phyloP scores from a whole-genome alignment of 2,113 vertebrate species.

The Erpornis zantholeuca region DNA sequence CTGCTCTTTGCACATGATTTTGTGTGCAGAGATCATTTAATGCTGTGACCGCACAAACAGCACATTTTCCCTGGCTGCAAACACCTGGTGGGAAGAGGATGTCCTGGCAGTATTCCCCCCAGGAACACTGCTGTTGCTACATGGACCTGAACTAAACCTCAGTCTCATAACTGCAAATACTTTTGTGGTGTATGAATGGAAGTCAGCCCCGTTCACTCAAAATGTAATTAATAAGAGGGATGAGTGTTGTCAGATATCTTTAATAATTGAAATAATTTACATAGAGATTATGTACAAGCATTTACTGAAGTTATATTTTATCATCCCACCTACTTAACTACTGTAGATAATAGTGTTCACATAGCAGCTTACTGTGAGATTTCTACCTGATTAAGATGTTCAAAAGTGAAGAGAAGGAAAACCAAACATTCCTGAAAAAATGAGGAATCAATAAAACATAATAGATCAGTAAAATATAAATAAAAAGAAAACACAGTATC shows the following conservation, averaged over 20 bases:
- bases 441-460: constrained; percentile 9
- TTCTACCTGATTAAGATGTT: constrained; percentile 18
- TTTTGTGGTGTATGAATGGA: background rate
- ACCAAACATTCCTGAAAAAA: background rate
- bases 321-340: constrained; percentile 37
- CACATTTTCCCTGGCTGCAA: background rate
- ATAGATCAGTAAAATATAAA: background rate
- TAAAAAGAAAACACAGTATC: background rate
- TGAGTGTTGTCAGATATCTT: background rate
- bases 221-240: background rate
- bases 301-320: constrained; percentile 45
- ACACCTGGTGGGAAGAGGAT: background rate
- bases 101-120: background rate
- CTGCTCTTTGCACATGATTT: background rate
- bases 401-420: background rate
- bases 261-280: background rate
- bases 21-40: constrained; percentile 22
- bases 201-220: background rate
- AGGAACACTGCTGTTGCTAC: background rate
- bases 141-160: background rate
- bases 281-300: constrained; percentile 21
- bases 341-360: constrained; percentile 54
- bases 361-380: constrained; percentile 58
- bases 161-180: background rate
- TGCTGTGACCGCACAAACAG: constrained; percentile 52